phyloP scores from a whole-genome alignment of 1,140 invertebrate species.

The Pseudomyrmex dendroicus region DNA sequence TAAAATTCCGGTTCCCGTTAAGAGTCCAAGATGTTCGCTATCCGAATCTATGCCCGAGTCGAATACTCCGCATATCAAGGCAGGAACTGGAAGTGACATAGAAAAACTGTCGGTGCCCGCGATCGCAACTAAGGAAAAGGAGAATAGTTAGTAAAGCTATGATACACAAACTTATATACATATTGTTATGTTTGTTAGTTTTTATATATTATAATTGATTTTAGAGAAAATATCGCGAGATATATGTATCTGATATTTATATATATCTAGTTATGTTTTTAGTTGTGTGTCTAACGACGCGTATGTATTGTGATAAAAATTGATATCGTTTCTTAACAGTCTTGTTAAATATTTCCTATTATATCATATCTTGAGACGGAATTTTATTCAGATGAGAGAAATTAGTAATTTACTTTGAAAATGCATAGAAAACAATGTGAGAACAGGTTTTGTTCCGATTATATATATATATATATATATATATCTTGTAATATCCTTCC shows the following conservation, averaged over 20 bases:
- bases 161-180: too few relatives aligned
- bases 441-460: too few relatives aligned
- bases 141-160: constrained; percentile 78
- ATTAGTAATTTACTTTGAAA: neutral
- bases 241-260: neutral
- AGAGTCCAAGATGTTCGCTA: constrained; percentile 83
- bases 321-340: neutral
- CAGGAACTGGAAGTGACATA: constrained; percentile 77
- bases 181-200: too few relatives aligned
- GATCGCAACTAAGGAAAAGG: constrained; percentile 78
- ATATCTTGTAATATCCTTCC: neutral
- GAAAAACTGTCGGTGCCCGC: constrained; percentile 73
- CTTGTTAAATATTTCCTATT: constrained; percentile 5
- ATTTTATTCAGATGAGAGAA: neutral
- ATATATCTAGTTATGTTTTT: constrained; percentile 31
- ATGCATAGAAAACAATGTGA: too few relatives aligned
- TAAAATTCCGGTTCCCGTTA: constrained; percentile 85
- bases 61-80: constrained; percentile 78
- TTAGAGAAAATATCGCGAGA: neutral
- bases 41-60: constrained; percentile 83
- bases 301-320: constrained; percentile 31
- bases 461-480: neutral
- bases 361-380: neutral
- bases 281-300: neutral
- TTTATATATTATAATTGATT: constrained; percentile 9